Conservation (phyloP, 1,140 invertebrate species). For the Calliphora vicina region DNA sequence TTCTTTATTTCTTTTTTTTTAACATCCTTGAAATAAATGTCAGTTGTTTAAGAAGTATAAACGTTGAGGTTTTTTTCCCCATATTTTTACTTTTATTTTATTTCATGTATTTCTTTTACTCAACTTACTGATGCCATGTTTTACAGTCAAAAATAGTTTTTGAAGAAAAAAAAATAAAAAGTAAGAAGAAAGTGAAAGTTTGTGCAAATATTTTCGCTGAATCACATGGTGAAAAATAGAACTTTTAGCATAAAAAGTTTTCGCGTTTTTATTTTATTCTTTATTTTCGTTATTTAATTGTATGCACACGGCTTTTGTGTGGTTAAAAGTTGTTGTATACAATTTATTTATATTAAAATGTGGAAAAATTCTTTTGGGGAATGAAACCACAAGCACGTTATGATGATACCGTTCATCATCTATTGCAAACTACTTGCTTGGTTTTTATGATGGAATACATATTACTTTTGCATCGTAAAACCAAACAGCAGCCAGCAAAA, state of each 20-base stretch:
- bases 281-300: not conserved
- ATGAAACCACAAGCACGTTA: not conserved
- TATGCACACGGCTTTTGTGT: not conserved
- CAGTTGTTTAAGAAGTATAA: not conserved
- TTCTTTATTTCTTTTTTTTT: not conserved
- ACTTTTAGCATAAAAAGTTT: not conserved
- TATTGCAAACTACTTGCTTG: not conserved
- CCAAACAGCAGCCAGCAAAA: too few relatives aligned
- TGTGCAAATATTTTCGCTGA: not conserved
- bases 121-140: not conserved
- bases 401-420: not conserved
- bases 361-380: not conserved
- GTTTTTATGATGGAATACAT: not conserved
- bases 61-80: not conserved
- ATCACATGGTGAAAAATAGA: not conserved
- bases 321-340: not conserved
- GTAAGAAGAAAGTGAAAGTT: not conserved
- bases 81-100: not conserved
- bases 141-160: not conserved
- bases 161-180: not conserved
- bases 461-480: too few relatives aligned
- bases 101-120: not conserved
- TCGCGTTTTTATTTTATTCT: not conserved
- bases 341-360: not conserved
- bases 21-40: constrained; percentile 6